Conservation (phyloP, 2,888 invertebrate genomes). For the Xylocampa areola region DNA sequence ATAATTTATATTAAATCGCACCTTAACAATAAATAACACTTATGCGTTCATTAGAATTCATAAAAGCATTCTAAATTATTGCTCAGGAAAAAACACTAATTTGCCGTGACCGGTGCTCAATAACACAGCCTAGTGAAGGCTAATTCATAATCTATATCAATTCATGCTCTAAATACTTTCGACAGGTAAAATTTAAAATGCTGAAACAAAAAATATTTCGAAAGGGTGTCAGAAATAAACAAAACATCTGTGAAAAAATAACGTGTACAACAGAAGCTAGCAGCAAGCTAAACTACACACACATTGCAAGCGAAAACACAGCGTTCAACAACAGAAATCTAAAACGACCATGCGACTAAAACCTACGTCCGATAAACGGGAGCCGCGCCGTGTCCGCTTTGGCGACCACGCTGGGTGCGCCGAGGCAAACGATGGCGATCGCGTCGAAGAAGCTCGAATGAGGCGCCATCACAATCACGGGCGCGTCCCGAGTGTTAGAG, state of each 20-base stretch:
- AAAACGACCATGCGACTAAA: conserved; percentile 41
- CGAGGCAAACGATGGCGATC: conserved; percentile 94
- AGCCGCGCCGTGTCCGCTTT: conserved; percentile 95
- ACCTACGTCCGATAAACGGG: conserved; percentile 97
- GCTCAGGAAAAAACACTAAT: conserved; percentile 38
- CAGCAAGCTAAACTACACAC: conserved; percentile 32
- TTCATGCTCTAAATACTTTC: conserved; percentile 48
- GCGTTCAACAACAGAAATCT: conserved; percentile 2
- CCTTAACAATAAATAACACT: conserved; percentile 11
- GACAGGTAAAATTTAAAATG: conserved; percentile 10
- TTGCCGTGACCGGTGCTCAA: conserved; percentile 33
- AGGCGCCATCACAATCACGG: conserved; percentile 96
- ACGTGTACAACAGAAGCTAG: conserved; percentile 17
- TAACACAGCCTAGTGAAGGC: conserved; percentile 41
- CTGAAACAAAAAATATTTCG: conserved; percentile 14
- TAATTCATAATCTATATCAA: conserved; percentile 24
- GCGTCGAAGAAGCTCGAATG: conserved; percentile 98
- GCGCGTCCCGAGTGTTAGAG: conserved; percentile 91
- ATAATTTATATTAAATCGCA: too few relatives aligned
- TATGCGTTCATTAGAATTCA: conserved; percentile 28
- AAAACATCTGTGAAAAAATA: conserved; percentile 10
- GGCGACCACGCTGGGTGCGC: conserved; percentile 97
- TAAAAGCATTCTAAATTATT: conserved; percentile 30
- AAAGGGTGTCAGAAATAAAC: conserved; percentile 14
- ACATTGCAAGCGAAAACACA: conserved; percentile 22